These are phyloP conservation scores for Aotus griseimembra DNA, from an alignment of 2,797 vertebrate genomes.

Conservation along the genomic window DNA sequence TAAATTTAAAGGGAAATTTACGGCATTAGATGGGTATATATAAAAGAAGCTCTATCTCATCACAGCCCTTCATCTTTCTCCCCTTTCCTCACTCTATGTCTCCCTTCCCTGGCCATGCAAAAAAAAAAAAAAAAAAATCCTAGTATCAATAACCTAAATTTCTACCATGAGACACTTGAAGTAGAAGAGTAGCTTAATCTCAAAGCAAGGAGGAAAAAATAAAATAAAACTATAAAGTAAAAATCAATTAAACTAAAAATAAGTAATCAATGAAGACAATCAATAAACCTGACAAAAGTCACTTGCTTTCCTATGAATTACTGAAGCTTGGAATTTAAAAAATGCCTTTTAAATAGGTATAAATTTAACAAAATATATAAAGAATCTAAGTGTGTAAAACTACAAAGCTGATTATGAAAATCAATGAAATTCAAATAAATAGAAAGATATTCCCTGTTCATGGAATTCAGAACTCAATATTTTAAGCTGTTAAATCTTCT, in stretches of 20 bases:
- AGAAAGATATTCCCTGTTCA: background rate
- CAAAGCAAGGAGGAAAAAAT: background rate
- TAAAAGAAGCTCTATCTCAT: background rate
- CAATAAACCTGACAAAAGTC: background rate
- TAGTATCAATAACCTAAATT: background rate
- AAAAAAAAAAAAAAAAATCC: background rate
- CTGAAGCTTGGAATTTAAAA: background rate
- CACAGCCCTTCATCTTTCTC: background rate
- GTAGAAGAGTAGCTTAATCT: background rate
- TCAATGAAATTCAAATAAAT: background rate
- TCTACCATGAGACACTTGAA: background rate
- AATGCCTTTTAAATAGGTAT: background rate
- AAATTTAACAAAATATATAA: background rate
- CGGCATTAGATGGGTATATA: background rate
- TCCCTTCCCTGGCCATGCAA: background rate
- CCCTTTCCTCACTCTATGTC: no score
- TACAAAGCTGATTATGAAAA: background rate
- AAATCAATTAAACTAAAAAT: background rate
- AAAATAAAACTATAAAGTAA: background rate
- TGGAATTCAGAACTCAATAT: background rate
- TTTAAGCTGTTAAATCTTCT: background rate
- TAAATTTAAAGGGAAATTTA: background rate
- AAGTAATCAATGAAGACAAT: background rate
- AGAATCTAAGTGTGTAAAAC: background rate
- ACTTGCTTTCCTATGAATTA: background rate